Conservation (phyloP, 2,888 invertebrate species). For the Dexiosoma caninum region DNA sequence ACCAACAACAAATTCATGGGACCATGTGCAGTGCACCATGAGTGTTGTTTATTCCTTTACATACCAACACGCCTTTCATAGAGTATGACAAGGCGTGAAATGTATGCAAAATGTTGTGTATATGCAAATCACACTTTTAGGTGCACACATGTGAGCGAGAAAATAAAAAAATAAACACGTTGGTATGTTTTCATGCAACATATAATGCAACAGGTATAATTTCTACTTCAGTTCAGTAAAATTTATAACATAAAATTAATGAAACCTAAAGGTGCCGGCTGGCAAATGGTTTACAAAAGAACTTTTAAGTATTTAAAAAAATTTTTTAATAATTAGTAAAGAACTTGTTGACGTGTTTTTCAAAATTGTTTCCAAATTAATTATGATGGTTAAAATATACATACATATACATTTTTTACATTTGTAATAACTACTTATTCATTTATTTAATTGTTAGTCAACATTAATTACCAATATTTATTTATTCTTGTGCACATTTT, state of each 20-base stretch:
- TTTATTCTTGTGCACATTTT: no score
- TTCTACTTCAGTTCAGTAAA: not conserved
- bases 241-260: not conserved
- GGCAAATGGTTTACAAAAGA: no score
- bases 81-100: constrained; percentile 48
- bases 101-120: constrained; percentile 1
- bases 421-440: no score
- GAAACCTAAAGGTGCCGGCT: not conserved
- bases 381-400: no score
- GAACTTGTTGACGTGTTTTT: no score
- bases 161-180: no score
- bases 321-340: no score
- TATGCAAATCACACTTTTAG: constrained; percentile 39
- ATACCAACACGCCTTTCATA: constrained; percentile 54
- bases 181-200: not conserved
- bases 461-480: no score
- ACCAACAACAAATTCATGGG: constrained; percentile 24
- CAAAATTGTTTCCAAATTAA: no score
- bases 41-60: constrained; percentile 4
- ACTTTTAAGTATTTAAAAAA: no score
- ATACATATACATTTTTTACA: no score
- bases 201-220: constrained; percentile 43
- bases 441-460: no score
- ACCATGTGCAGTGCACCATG: not conserved
- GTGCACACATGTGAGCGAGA: constrained; percentile 9